Base-by-base conservation (phyloP, 2,797 vertebrate species). In the Notoglanidium macrostoma region DNA sequence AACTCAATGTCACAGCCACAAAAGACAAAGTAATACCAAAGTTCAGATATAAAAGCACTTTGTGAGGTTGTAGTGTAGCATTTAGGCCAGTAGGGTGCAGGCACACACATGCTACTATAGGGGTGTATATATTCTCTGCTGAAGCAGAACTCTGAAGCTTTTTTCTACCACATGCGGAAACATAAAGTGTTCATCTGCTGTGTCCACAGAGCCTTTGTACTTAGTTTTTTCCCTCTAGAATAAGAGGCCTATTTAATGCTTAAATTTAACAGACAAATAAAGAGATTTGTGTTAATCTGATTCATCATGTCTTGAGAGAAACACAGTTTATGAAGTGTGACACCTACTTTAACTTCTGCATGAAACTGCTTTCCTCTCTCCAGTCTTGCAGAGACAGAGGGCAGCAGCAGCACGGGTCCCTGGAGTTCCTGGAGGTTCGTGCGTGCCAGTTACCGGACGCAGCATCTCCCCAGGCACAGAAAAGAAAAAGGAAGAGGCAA, bases 401-500 rank as follows among this genome's bases (percentile, higher is more conserved):
- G 87, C 73, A 83, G 88, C 83, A 86, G 81, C 89, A 9, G 67
- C 81, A 3, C 82, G 90, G 7, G 72, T 67, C 12, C 78, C 84
- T 46, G 85, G 61, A 44, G 61, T 70, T 70, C 77, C 85, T 21
- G 78, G 68, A 44, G 82, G 44, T 19, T 65, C 86, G 0, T 76
- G 85, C 5, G 54, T 85, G 46, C 89, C 76, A 35, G 72, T 88
- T 68, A 73, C 77, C 29, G 86, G 86, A 57, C 67, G 51, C n/a
- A 84, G 72, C 26, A 5, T 68, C 32, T 91, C 88, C 40, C 87
- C 88, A 5, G 74, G 88, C 6, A 72, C 61, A 21, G 85, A 90
- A 55, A 91, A 90, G 74, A 87, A 63, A 79, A 85, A 87, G 54
- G 93, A 95, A 90, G 94, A 95, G 88, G 94, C 87, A 74, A 91